Conservation (phyloP, 2,113 vertebrate species). For the Excalfactoria chinensis region DNA sequence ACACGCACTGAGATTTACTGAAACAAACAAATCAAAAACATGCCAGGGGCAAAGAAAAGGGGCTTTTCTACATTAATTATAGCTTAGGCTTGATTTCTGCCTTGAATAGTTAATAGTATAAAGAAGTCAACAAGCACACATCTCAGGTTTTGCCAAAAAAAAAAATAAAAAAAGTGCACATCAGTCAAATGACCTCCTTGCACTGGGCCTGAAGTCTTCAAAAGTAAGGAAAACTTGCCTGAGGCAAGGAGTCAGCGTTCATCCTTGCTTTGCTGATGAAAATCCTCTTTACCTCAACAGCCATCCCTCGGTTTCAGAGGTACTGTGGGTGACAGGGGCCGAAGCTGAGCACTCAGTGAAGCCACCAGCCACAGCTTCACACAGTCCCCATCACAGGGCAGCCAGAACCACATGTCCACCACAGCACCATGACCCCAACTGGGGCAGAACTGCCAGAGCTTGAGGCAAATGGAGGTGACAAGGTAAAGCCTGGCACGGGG, state of each 20-base stretch:
- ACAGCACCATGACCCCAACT: too few relatives aligned
- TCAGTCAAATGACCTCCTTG: constrained; percentile 37
- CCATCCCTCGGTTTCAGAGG: fast-evolving
- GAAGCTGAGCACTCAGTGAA: not conserved
- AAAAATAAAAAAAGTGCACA: not conserved
- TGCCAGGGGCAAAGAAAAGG: constrained; percentile 51
- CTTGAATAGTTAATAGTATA: constrained; percentile 25
- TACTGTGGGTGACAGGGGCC: fast-evolving
- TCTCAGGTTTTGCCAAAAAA: constrained; percentile 21
- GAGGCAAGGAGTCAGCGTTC: not conserved
- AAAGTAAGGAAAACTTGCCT: not conserved
- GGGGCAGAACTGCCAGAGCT: not conserved
- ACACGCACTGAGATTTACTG: constrained; percentile 54
- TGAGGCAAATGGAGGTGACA: not conserved
- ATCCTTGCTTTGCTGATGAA: constrained; percentile 38
- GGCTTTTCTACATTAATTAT: constrained; percentile 56
- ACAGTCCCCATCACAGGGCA: not conserved
- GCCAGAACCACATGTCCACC: not conserved
- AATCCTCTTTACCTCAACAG: constrained; percentile 5
- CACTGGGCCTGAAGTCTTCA: constrained; percentile 16
- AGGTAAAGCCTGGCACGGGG: not conserved
- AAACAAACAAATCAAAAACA: constrained; percentile 65
- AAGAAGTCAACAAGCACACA: constrained; percentile 35
- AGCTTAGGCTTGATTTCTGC: constrained; percentile 26
- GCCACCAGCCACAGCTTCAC: fast-evolving